Conservation (phyloP, 1,140 invertebrate genomes). For the Oryctes rhinoceros region DNA sequence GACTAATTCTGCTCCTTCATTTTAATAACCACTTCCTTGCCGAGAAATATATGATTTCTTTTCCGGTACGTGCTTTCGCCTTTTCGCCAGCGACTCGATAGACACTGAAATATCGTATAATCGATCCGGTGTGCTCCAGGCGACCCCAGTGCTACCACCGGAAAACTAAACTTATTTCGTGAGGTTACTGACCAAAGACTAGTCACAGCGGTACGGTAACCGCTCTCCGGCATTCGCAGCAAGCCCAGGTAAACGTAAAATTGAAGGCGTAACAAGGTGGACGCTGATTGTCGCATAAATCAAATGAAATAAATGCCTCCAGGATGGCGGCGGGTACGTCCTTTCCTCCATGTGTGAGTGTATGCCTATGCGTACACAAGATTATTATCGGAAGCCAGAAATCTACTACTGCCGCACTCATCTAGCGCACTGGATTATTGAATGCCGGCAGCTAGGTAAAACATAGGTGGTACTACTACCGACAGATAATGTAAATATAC, state of each 20-base stretch:
- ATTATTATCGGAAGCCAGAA: slow-evolving; percentile 14
- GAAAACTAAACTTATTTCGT: background rate
- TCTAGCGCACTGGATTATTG: slow-evolving; percentile 2
- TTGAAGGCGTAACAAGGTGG: slow-evolving; percentile 19
- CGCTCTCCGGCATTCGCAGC: background rate
- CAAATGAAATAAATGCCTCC: slow-evolving; percentile 24
- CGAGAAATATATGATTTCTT: background rate
- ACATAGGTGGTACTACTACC: slow-evolving; percentile 9
- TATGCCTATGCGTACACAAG: background rate
- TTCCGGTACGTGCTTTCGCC: background rate
- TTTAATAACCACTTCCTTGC: background rate
- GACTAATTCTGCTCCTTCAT: background rate
- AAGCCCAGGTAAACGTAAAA: background rate
- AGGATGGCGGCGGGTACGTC: background rate
- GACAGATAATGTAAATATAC: slow-evolving; percentile 34
- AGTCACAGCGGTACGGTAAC: background rate
- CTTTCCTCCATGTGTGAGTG: slow-evolving; percentile 15
- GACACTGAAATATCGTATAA: background rate
- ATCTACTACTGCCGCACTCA: slow-evolving; percentile 9
- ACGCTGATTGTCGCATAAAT: slow-evolving; percentile 32
- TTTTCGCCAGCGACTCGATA: background rate
- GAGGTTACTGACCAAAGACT: background rate
- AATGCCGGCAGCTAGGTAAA: slow-evolving; percentile 4
- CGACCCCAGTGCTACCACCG: background rate
- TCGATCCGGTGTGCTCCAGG: background rate